Conservation (phyloP, 2,888 invertebrate species). For the Calameuta pallipes region DNA sequence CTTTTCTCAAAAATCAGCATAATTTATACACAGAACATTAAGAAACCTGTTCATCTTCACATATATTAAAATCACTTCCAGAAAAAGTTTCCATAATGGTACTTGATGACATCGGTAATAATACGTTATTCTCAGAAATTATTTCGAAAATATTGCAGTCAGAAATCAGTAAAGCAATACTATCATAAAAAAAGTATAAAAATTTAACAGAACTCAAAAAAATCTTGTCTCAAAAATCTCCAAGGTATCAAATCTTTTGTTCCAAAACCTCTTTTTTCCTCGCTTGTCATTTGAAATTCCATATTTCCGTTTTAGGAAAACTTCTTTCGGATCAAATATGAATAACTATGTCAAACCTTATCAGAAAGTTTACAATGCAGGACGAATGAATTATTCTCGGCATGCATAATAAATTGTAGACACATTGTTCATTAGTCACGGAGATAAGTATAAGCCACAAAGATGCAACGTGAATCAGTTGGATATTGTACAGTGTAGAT, state of each 20-base stretch:
- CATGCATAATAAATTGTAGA: constrained; percentile 18
- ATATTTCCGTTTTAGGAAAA: constrained; percentile 54
- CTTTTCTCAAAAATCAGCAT: background rate
- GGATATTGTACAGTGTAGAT: background rate
- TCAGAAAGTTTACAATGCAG: background rate
- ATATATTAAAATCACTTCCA: background rate
- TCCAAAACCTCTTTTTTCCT: background rate
- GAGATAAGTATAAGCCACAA: constrained; percentile 29
- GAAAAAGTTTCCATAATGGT: background rate
- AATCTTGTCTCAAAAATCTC: background rate
- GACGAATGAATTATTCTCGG: constrained; percentile 23
- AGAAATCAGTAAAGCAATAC: background rate
- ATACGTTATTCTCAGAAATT: background rate
- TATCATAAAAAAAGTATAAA: background rate
- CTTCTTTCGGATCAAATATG: background rate
- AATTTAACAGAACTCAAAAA: background rate
- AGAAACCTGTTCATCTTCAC: background rate
- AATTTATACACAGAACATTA: background rate
- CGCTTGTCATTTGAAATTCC: background rate
- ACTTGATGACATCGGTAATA: background rate
- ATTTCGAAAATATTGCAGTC: background rate
- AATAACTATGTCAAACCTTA: background rate
- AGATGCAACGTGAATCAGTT: constrained; percentile 10
- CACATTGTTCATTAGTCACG: constrained; percentile 33
- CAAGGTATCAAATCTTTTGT: background rate